Percentiles rank a stretch among this genome's conserved stretches.
Conservation (phyloP, 2,113 vertebrate species). For the Chiloscyllium plagiosum region DNA sequence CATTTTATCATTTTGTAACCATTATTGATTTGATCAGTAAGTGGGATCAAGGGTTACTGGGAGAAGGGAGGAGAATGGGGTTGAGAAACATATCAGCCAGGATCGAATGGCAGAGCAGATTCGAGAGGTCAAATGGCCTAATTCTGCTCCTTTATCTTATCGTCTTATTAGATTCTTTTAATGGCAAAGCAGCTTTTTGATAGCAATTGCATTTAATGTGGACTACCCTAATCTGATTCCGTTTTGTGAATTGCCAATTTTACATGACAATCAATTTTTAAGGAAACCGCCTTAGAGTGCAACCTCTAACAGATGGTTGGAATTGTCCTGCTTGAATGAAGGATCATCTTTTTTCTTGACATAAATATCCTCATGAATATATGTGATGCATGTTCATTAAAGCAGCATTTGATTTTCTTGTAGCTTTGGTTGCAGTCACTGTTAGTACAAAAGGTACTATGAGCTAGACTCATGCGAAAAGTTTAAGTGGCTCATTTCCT, state of each 20-base stretch:
- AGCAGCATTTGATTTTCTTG: background rate
- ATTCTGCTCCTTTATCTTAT: no score
- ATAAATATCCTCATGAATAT: background rate
- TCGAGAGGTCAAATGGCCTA: no score
- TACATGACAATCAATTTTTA: background rate
- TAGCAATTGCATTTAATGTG: background rate
- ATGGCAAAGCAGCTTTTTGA: background rate
- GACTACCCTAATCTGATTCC: background rate
- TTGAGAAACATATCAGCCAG: no score
- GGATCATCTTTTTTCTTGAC: background rate
- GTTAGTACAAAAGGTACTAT: background rate
- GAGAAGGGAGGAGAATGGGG: no score
- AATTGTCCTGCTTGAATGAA: background rate
- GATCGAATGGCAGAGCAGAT: no score
- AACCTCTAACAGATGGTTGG: background rate
- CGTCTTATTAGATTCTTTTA: background rate
- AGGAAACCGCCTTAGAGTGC: background rate
- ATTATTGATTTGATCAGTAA: no score
- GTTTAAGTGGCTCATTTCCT: conserved; percentile 29
- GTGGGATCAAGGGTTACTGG: no score
- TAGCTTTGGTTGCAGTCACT: background rate
- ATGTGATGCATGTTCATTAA: no score
- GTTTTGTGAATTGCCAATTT: background rate
- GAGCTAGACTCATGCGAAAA: background rate
- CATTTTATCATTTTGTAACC: no score